Conservation (phyloP, 2,113 vertebrate genomes). For the Sisor rabdophorus region DNA sequence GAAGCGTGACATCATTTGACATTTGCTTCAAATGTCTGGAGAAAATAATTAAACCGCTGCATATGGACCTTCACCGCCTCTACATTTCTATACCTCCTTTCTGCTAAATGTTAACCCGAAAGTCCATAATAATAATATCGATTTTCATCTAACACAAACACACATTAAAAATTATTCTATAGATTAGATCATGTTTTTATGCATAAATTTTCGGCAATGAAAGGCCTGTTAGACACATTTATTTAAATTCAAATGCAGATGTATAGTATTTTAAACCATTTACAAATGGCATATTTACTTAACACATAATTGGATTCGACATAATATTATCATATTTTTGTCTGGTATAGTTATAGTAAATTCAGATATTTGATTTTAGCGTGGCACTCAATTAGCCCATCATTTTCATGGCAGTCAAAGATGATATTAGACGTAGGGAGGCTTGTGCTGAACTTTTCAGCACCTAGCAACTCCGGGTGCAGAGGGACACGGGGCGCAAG, state of each 20-base stretch:
- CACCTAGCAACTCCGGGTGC: constrained; percentile 38
- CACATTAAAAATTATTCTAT: background rate
- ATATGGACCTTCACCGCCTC: constrained; percentile 29
- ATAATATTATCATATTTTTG: background rate
- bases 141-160: background rate
- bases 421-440: constrained; percentile 7
- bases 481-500: constrained; percentile 56
- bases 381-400: background rate
- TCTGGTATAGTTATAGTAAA: background rate
- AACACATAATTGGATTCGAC: too few relatives aligned
- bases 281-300: too few relatives aligned
- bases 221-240: background rate
- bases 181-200: background rate
- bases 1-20: constrained; percentile 57
- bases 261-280: too few relatives aligned
- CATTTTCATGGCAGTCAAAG: background rate
- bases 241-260: background rate
- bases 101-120: constrained; percentile 31
- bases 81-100: constrained; percentile 35
- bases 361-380: background rate
- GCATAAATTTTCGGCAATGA: background rate
- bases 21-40: constrained; percentile 53
- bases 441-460: constrained; percentile 31
- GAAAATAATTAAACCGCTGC: constrained; percentile 38
- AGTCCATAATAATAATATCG: background rate